These are phyloP conservation scores for Vulpes lagopus DNA, from an alignment of 2,113 vertebrate genomes.

Conservation along the genomic window DNA sequence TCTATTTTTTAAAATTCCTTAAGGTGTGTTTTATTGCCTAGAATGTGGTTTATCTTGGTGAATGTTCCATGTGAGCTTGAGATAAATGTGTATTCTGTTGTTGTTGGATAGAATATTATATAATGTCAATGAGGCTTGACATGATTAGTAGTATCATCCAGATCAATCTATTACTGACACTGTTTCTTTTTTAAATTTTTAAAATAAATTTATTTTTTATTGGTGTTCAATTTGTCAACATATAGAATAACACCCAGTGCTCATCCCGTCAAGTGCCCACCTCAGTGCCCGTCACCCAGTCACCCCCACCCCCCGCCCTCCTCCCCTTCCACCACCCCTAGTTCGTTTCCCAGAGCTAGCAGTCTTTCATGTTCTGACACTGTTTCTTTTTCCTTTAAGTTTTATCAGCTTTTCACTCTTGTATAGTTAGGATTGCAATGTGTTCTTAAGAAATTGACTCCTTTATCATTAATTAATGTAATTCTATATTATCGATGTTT, in stretches of 20 bases:
- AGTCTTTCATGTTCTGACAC: too few relatives aligned
- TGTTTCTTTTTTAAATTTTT: too few relatives aligned
- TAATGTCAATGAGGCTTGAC: neutral
- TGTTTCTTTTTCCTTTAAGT: neutral
- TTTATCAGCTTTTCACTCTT: neutral
- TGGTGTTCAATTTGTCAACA: too few relatives aligned
- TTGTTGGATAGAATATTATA: neutral
- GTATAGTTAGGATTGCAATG: neutral
- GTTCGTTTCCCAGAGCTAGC: too few relatives aligned
- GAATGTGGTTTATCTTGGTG: neutral
- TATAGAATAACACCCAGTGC: too few relatives aligned
- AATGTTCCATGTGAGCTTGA: neutral
- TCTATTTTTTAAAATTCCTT: conserved; percentile 9
- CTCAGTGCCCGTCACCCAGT: too few relatives aligned
- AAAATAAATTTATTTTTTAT: too few relatives aligned
- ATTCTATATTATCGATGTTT: neutral
- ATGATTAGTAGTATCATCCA: neutral
- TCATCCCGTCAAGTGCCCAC: too few relatives aligned
- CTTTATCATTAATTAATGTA: neutral
- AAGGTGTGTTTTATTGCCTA: neutral
- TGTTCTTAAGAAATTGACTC: neutral
- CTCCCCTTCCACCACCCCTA: too few relatives aligned
- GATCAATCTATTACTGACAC: neutral
- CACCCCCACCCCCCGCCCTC: too few relatives aligned
- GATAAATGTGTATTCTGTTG: neutral